These are phyloP conservation scores for Phalera bucephala DNA, from an alignment of 2,888 invertebrate species.

Conservation along the genomic window DNA sequence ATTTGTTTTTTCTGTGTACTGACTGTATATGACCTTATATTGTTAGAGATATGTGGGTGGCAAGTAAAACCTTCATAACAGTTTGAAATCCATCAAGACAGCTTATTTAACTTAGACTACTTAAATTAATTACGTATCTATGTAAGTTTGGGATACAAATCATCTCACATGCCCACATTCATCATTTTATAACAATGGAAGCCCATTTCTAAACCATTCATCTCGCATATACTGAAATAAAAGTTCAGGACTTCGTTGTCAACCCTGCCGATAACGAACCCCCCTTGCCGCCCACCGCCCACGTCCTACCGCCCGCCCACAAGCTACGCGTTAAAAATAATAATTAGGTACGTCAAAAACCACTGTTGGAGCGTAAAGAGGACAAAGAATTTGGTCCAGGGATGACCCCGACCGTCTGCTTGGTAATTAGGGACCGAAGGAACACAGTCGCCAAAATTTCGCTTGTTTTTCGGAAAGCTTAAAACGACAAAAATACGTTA, in stretches of 20 bases:
- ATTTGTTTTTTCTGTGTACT: too few species aligned
- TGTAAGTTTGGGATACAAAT: too few species aligned
- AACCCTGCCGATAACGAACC: conserved; percentile 8
- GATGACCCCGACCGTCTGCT: conserved; percentile 11
- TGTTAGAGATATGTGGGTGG: too few species aligned
- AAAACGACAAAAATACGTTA: too few species aligned
- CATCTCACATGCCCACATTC: too few species aligned
- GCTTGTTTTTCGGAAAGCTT: too few species aligned
- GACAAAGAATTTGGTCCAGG: conserved; percentile 22
- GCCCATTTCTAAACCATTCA: neutral
- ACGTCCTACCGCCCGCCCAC: conserved; percentile 11
- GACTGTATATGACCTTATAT: too few species aligned
- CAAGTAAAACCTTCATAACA: too few species aligned
- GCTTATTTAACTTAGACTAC: too few species aligned
- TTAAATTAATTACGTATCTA: too few species aligned
- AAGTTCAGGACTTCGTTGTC: neutral
- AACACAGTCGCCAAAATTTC: neutral
- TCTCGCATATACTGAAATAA: neutral
- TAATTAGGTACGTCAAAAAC: conserved; percentile 35
- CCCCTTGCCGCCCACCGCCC: conserved; percentile 5
- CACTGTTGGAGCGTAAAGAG: conserved; percentile 21
- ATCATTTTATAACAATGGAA: too few species aligned
- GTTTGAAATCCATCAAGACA: too few species aligned
- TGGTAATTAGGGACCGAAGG: conserved; percentile 14
- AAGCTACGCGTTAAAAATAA: conserved; percentile 34